Evolutionary conservation across 2,113 vertebrate species (phyloP), one percentile per base, ranked within the genome.

Genomic region (Clarias gariepinus): DNA sequence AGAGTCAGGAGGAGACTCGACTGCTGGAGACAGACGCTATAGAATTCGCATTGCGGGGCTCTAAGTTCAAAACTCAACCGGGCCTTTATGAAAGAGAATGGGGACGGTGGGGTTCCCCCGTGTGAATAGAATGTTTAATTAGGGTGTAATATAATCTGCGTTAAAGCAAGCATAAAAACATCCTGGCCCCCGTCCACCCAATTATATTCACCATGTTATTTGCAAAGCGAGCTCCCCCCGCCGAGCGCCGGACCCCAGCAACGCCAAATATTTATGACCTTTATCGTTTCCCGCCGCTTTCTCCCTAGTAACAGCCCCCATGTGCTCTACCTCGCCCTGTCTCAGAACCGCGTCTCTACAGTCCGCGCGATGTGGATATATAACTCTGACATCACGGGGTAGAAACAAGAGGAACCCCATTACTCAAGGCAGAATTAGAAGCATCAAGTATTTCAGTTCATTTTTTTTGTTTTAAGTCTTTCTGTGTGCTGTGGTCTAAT

Each of bases 131-230:
- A 94, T 94, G 92, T 95, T 96, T 95, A 95, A 96, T 96, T 95
- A 95, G 94, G 95, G 92, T 94, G 95, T 95, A 95, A 95, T 95
- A 95, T 95, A 95, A 96, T 95, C 95, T 94, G 94, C 91, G 92
- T 94, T 95, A 94, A 96, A 95, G 94, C 95, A 93, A 94, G 94
- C 94, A 94, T 93, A 95, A 95, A 95, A 95, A 94, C 93, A 94
- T 94, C 89, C 92, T 95, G 95, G 95, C 95, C 92, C 92, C 91
- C 79, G 77, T 93, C 94, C 94, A 95, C 86, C 87, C 92, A 94
- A 95, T 95, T 95, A 95, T 93, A 93, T 93, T 89, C 86, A 69
- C 91, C 85, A 89, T 93, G 92, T 93, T 94, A 93, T 93, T 94
- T 94, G 93, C 92, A 83, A 85, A 93, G 85, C 71, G 74, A 84